phyloP scores from a whole-genome alignment of 2,113 vertebrate species.

The Sylvia atricapilla region DNA sequence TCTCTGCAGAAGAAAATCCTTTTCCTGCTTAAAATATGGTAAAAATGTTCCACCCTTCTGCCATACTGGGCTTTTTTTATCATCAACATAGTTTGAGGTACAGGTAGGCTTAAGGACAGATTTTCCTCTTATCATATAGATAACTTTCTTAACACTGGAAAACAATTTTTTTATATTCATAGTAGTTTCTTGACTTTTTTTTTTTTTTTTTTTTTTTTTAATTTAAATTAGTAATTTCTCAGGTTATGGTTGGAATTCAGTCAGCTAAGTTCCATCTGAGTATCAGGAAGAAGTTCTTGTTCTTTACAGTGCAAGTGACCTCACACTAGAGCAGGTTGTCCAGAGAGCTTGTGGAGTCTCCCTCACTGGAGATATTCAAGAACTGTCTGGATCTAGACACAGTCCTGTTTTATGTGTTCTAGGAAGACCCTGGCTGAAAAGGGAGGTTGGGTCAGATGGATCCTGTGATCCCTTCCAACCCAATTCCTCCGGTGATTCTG shows the following conservation, averaged over 20 bases:
- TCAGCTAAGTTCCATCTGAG: not conserved
- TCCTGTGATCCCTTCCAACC: not conserved
- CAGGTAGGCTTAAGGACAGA: not conserved
- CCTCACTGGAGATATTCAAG: not conserved
- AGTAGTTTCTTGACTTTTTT: not conserved
- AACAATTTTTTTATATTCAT: not conserved
- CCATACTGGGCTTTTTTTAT: not conserved
- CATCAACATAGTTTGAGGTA: not conserved
- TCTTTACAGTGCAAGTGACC: not conserved
- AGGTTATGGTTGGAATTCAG: not conserved
- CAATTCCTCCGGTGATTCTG: not conserved
- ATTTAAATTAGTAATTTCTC: not conserved
- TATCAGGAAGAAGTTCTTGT: not conserved
- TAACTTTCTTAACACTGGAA: not conserved
- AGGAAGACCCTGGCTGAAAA: not conserved
- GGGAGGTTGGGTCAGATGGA: not conserved
- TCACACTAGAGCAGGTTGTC: not conserved
- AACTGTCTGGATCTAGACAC: not conserved
- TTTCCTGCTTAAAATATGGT: not conserved
- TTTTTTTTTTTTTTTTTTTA: not conserved
- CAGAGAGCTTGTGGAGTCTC: no score
- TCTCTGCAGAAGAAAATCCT: not conserved
- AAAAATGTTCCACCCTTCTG: not conserved
- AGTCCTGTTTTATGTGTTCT: not conserved
- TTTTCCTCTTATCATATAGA: not conserved